Conservation (phyloP, 2,888 invertebrate genomes). For the Eudemis profundana region DNA sequence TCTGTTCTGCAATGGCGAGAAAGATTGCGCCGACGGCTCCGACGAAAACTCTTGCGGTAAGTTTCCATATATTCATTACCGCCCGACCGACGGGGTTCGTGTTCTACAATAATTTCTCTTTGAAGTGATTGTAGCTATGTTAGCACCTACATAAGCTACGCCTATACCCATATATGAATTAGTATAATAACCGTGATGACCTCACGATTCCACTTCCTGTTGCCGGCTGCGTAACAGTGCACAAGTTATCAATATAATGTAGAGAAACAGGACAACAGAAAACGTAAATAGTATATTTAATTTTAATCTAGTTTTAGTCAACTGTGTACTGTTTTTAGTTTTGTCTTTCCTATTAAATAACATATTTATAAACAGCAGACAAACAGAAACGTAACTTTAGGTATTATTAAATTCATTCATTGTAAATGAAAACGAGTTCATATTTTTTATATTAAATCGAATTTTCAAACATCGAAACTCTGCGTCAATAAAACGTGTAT, state of each 20-base stretch:
- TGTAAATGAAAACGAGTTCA: too few relatives aligned
- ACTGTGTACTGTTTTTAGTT: too few relatives aligned
- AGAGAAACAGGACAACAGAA: neutral
- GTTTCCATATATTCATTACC: constrained; percentile 55
- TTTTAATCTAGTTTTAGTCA: too few relatives aligned
- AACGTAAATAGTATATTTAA: too few relatives aligned
- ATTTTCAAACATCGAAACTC: too few relatives aligned
- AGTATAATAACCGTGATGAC: constrained; percentile 36
- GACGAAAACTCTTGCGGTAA: constrained; percentile 96
- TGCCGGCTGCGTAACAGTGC: neutral
- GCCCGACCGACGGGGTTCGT: neutral
- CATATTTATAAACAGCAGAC: too few relatives aligned
- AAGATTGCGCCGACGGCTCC: constrained; percentile 94
- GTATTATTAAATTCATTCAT: too few relatives aligned
- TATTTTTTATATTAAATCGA: neutral
- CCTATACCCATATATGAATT: constrained; percentile 28
- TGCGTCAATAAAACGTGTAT: neutral
- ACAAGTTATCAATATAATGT: neutral
- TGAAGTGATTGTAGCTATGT: neutral
- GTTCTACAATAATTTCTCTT: neutral
- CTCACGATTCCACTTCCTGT: constrained; percentile 32
- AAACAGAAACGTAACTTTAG: too few relatives aligned
- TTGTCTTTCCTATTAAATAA: too few relatives aligned
- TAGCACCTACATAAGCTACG: neutral
- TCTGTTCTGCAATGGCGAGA: constrained; percentile 96